Conservation (phyloP, 2,797 vertebrate genomes). For the Sebastes minor region DNA sequence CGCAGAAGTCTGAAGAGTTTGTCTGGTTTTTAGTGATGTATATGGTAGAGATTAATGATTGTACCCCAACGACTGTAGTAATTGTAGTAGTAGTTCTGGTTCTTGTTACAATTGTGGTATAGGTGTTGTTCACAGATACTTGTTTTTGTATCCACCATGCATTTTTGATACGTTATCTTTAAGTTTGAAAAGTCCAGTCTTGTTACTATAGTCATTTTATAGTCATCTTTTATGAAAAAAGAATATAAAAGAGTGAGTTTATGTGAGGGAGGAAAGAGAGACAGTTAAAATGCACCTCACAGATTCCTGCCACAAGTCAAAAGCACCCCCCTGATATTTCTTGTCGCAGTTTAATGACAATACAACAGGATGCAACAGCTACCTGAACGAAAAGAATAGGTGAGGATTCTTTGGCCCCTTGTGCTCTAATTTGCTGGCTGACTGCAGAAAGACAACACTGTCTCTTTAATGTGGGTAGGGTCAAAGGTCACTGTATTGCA, state of each 20-base stretch:
- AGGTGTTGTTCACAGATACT: not conserved
- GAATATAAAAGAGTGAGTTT: not conserved
- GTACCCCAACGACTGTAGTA: not conserved
- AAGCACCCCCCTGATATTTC: conserved; percentile 24
- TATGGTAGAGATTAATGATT: not conserved
- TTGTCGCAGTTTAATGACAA: conserved; percentile 44
- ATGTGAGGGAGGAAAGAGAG: not conserved
- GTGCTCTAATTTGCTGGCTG: conserved; percentile 73
- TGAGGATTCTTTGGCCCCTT: conserved; percentile 55
- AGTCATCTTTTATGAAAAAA: too few species aligned
- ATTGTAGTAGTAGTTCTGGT: not conserved
- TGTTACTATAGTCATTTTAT: not conserved
- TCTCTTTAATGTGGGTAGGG: conserved; percentile 78
- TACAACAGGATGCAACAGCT: conserved; percentile 54
- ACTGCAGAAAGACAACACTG: conserved; percentile 82
- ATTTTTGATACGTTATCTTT: not conserved
- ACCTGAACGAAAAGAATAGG: conserved; percentile 53
- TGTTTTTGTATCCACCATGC: not conserved
- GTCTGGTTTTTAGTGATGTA: not conserved
- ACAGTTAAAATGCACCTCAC: not conserved
- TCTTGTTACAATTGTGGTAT: not conserved
- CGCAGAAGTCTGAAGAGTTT: not conserved
- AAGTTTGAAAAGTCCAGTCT: not conserved
- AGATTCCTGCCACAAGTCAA: conserved; percentile 10
- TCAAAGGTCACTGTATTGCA: conserved; percentile 83